phyloP scores from a whole-genome alignment of 2,113 vertebrate species.

The Anarrhichthys ocellatus region DNA sequence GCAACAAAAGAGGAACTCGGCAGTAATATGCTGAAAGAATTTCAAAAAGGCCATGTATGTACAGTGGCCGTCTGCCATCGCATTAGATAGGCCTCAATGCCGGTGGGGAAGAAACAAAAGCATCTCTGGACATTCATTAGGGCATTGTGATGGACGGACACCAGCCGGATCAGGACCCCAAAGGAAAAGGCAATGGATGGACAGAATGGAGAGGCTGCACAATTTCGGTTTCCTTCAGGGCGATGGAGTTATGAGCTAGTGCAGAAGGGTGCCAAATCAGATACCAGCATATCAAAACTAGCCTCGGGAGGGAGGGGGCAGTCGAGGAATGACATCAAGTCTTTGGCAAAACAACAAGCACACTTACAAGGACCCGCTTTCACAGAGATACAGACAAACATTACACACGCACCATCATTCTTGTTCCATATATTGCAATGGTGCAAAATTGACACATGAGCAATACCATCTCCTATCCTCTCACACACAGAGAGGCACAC shows the following conservation, averaged over 20 bases:
- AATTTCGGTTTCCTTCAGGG: slow-evolving; percentile 66
- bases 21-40: slow-evolving; percentile 31
- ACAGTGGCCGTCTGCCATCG: slow-evolving; percentile 29
- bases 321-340: slow-evolving; percentile 51
- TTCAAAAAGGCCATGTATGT: slow-evolving; percentile 35
- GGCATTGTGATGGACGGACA: slow-evolving; percentile 72
- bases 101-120: slow-evolving; percentile 48
- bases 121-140: slow-evolving; percentile 64
- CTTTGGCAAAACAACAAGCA: slow-evolving; percentile 53
- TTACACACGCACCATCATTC: slow-evolving; percentile 13
- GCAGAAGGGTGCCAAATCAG: slow-evolving; percentile 65
- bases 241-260: slow-evolving; percentile 65
- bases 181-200: slow-evolving; percentile 49
- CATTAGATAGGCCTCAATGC: slow-evolving; percentile 41
- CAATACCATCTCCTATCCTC: neutral
- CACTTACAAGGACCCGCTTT: slow-evolving; percentile 20
- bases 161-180: slow-evolving; percentile 54
- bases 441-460: slow-evolving; percentile 42
- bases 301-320: slow-evolving; percentile 41
- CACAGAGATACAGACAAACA: slow-evolving; percentile 11
- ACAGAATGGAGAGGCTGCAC: slow-evolving; percentile 48
- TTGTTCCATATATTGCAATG: slow-evolving; percentile 17
- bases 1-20: slow-evolving; percentile 28
- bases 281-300: slow-evolving; percentile 66
- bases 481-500: slow-evolving; percentile 2